Evolutionary conservation across 2,888 invertebrate species (phyloP).

Genomic region (Agrochola lychnidis): DNA sequence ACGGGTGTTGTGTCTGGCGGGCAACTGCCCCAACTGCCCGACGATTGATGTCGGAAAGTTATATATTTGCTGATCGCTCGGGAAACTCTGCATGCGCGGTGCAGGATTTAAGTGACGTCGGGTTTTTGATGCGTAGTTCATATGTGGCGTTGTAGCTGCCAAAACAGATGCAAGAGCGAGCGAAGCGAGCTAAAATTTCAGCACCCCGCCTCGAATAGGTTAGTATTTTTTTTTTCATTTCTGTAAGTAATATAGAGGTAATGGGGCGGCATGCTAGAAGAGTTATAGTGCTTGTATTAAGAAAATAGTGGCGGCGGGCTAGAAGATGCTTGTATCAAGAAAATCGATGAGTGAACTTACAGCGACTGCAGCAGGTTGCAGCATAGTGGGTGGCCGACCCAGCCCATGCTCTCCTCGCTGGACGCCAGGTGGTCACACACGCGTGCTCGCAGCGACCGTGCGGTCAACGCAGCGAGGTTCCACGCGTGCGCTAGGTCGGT

Average conservation of each 20-base stretch:
- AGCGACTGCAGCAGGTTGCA: conserved; percentile 95
- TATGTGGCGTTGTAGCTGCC: too few relatives aligned
- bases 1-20: too few relatives aligned
- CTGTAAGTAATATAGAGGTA: background rate
- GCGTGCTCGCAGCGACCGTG: conserved; percentile 85
- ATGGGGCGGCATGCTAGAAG: background rate
- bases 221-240: too few relatives aligned
- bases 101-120: too few relatives aligned
- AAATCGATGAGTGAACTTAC: background rate
- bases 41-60: too few relatives aligned
- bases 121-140: too few relatives aligned
- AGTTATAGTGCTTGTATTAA: background rate
- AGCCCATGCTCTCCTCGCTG: conserved; percentile 93
- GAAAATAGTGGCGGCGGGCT: background rate
- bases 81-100: too few relatives aligned
- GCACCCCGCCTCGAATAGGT: too few relatives aligned
- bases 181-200: background rate
- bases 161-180: background rate
- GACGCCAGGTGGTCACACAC: conserved; percentile 82
- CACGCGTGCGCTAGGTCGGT: conserved; percentile 96
- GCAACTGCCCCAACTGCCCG: too few relatives aligned
- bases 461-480: conserved; percentile 95
- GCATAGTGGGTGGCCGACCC: conserved; percentile 96
- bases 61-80: too few relatives aligned
- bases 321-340: background rate